phyloP scores from a whole-genome alignment of 2,113 vertebrate genomes.

The Connochaetes taurinus region DNA sequence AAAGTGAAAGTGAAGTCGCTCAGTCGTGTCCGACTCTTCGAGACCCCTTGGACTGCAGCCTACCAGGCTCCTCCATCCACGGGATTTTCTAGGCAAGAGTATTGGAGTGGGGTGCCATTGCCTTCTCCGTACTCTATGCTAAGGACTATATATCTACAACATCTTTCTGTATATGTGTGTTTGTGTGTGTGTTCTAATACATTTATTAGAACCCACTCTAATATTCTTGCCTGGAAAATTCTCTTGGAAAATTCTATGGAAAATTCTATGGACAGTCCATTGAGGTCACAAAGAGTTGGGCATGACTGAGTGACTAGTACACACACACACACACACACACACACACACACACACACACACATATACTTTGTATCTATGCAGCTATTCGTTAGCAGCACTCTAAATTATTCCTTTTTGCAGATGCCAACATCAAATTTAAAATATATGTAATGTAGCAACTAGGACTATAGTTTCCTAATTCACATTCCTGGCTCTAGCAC shows the following conservation, averaged over 20 bases:
- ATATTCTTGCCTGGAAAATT: not conserved
- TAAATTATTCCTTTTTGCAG: not conserved
- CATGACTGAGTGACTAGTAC: not conserved
- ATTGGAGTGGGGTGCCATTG: too few species aligned
- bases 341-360: not conserved
- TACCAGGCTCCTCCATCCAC: too few species aligned
- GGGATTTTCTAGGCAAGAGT: too few species aligned
- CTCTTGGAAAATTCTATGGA: not conserved
- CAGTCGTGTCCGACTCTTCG: too few species aligned
- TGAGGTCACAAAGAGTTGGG: not conserved
- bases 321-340: not conserved
- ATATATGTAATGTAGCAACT: rapidly evolving
- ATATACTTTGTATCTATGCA: not conserved
- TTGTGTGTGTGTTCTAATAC: not conserved
- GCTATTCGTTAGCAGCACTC: not conserved
- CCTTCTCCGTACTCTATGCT: too few species aligned
- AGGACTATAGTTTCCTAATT: not conserved
- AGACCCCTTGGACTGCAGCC: too few species aligned
- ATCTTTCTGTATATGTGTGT: not conserved
- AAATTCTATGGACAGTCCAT: not conserved
- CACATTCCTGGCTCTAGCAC: not conserved
- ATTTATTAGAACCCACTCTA: not conserved
- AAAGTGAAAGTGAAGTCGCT: too few species aligned
- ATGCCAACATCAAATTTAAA: not conserved
- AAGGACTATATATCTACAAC: rapidly evolving